Conservation (phyloP, 1,140 invertebrate genomes). For the Gonatopus flavifemur region DNA sequence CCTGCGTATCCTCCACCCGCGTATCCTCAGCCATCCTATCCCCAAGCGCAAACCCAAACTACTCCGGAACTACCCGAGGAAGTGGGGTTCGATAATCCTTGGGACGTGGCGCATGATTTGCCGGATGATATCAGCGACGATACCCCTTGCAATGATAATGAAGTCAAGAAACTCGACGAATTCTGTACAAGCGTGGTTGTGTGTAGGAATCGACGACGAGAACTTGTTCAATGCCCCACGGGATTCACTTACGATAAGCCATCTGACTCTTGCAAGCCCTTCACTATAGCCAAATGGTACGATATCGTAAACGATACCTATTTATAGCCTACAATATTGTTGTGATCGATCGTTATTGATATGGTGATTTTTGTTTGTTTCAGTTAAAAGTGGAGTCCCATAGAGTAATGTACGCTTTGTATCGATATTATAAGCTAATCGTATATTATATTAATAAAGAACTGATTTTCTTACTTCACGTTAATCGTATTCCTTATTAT, state of each 20-base stretch:
- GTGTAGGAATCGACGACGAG: constrained; percentile 37
- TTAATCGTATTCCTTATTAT: not conserved
- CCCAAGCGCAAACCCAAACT: not conserved
- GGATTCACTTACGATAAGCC: constrained; percentile 42
- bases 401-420: constrained; percentile 15
- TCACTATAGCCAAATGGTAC: constrained; percentile 45
- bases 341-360: not conserved
- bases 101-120: constrained; percentile 30
- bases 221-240: constrained; percentile 38
- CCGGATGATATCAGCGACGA: constrained; percentile 26
- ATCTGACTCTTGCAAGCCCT: constrained; percentile 38
- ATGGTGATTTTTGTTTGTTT: constrained; percentile 21
- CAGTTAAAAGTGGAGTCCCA: constrained; percentile 26
- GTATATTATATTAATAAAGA: constrained; percentile 14
- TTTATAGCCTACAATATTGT: not conserved
- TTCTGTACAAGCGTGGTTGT: constrained; percentile 43
- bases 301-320: too few relatives aligned
- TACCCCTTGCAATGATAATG: constrained; percentile 37
- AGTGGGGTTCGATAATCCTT: constrained; percentile 27
- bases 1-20: not conserved
- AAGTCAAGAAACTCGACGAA: constrained; percentile 40
- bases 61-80: too few relatives aligned
- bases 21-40: constrained; percentile 17
- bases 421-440: constrained; percentile 9
- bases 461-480: constrained; percentile 6